These are phyloP conservation scores for Vulpes lagopus DNA, from an alignment of 2,113 vertebrate species.

Conservation along the genomic window DNA sequence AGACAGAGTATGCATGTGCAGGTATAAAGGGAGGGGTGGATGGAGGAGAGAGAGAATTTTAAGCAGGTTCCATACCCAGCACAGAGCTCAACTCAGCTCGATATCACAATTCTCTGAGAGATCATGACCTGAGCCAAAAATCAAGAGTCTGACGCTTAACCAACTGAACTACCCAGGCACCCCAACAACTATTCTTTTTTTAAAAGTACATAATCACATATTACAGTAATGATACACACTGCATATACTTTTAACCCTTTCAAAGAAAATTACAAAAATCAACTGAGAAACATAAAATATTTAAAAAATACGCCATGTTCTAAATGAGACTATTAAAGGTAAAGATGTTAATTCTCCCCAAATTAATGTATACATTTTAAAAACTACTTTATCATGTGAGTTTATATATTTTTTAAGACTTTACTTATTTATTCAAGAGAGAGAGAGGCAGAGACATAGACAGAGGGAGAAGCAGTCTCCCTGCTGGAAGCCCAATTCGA, in stretches of 20 bases:
- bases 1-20: not conserved
- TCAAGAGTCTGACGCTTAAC: not conserved
- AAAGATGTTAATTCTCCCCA: not conserved
- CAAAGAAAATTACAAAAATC: not conserved
- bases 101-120: not conserved
- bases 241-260: not conserved
- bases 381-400: not conserved
- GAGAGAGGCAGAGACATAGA: too few species aligned
- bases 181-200: not conserved
- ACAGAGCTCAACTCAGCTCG: not conserved
- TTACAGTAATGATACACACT: not conserved
- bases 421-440: too few species aligned
- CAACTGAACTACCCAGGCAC: not conserved
- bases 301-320: not conserved
- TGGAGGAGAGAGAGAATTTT: not conserved
- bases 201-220: not conserved
- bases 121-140: not conserved
- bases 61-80: not conserved
- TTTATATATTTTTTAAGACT: not conserved
- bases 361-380: not conserved
- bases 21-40: not conserved
- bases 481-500: too few species aligned
- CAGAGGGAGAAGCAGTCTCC: too few species aligned
- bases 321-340: not conserved
- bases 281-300: slow-evolving; percentile 6